Evolutionary conservation across 1,140 invertebrate genomes (phyloP), one percentile per base, ranked within the genome.

Genomic region (Spodoptera frugiperda): DNA sequence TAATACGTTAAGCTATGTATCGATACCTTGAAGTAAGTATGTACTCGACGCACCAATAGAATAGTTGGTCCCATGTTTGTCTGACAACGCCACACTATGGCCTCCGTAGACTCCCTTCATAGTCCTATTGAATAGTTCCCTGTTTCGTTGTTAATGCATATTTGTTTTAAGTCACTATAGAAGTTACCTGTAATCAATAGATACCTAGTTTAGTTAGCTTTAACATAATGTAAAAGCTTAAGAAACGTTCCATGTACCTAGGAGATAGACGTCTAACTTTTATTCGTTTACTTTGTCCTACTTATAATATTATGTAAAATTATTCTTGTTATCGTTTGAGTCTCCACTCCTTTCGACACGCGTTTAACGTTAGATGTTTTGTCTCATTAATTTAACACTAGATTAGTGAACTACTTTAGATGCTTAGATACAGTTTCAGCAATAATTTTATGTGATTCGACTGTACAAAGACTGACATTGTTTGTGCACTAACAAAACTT

Each of bases 381-480:
- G 15, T n/a, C 39, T 39, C 21, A 8, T 59, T 59, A 15, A 48
- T 73, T 73, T 61, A 4, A 17, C 21, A 25, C 17, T 65, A 75
- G 48, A 54, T 65, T 63, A 65, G 59, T 75, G 25, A 14, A 59
- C 25, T 48, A 75, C 55, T 71, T 63, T 63, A 77, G 65, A 71
- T 46, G 63, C 61, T 72, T 77, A 81, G 70, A 78, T 61, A 84
- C 81, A 82, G 77, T 82, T 77, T 55, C 88, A 91, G 89, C 89
- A 91, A 91, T 89, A 89, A 89, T 87, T 84, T 83, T 81, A 85
- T 91, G 87, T 91, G 87, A 89, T 87, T 87, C 72, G 85, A 86
- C 84, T 87, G 84, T 89, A 82, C 79, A 87, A 90, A 91, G 89
- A 91, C 89, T 91, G 89, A 91, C 81, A 65, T 75, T 75, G 78